Evolutionary conservation across 1,140 invertebrate genomes (phyloP).

Genomic region (Diorhabda elongata): DNA sequence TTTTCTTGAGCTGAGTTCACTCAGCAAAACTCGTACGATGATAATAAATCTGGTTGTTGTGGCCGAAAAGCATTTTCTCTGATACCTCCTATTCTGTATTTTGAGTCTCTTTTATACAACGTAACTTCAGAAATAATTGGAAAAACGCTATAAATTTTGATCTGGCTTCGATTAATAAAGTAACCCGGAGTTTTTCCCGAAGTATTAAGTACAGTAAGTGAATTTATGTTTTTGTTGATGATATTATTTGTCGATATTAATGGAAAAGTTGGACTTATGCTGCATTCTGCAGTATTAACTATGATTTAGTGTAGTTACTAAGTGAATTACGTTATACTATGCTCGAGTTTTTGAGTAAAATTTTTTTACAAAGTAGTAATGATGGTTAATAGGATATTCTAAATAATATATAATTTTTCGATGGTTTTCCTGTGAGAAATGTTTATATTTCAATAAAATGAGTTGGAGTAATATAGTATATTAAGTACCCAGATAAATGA

Average conservation of each 20-base stretch:
- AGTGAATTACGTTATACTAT: too few species aligned
- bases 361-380: too few species aligned
- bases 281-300: neutral
- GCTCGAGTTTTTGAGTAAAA: too few species aligned
- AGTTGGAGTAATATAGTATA: too few species aligned
- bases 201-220: neutral
- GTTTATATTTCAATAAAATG: too few species aligned
- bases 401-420: too few species aligned
- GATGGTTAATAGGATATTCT: too few species aligned
- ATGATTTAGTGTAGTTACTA: neutral
- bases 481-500: too few species aligned
- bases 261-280: neutral
- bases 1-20: neutral
- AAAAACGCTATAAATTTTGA: neutral
- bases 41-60: conserved; percentile 1
- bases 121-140: neutral
- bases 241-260: conserved; percentile 3
- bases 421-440: too few species aligned
- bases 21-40: neutral
- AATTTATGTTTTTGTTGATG: neutral
- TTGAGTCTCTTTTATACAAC: neutral
- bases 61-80: neutral
- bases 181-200: neutral
- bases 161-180: neutral
- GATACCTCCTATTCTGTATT: neutral